phyloP scores from a whole-genome alignment of 2,888 invertebrate species.

The Zygogramma bicolorata region DNA sequence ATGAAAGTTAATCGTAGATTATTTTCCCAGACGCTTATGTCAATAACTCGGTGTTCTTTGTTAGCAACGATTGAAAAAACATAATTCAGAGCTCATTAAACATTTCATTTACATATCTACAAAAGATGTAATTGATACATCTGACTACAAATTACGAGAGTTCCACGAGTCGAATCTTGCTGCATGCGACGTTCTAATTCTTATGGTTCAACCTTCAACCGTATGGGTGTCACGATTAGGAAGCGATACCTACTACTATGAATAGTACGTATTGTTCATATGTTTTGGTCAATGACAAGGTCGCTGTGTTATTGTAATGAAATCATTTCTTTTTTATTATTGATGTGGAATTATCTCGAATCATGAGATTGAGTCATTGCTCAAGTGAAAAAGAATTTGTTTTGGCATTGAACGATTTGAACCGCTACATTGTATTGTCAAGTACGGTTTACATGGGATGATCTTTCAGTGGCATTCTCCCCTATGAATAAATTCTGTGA shows the following conservation, averaged over 20 bases:
- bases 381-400: neutral
- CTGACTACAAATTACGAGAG: neutral
- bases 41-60: neutral
- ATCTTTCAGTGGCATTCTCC: too few species aligned
- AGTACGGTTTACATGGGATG: too few species aligned
- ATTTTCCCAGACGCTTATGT: neutral
- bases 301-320: slow-evolving; percentile 21
- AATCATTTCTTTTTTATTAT: slow-evolving; percentile 26
- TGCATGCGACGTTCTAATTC: neutral
- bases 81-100: neutral
- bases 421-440: too few species aligned
- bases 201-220: slow-evolving; percentile 1
- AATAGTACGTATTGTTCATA: slow-evolving; percentile 25
- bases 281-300: slow-evolving; percentile 36
- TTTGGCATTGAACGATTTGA: neutral
- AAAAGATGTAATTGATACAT: neutral
- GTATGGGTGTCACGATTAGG: slow-evolving; percentile 12
- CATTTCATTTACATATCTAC: neutral
- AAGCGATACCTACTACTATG: slow-evolving; percentile 21
- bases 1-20: neutral
- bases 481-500: too few species aligned
- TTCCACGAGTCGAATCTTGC: neutral
- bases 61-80: neutral
- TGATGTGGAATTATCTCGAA: slow-evolving; percentile 5
- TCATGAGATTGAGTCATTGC: neutral